phyloP scores from a whole-genome alignment of 2,888 invertebrate genomes.

The Platycnemis pennipes region DNA sequence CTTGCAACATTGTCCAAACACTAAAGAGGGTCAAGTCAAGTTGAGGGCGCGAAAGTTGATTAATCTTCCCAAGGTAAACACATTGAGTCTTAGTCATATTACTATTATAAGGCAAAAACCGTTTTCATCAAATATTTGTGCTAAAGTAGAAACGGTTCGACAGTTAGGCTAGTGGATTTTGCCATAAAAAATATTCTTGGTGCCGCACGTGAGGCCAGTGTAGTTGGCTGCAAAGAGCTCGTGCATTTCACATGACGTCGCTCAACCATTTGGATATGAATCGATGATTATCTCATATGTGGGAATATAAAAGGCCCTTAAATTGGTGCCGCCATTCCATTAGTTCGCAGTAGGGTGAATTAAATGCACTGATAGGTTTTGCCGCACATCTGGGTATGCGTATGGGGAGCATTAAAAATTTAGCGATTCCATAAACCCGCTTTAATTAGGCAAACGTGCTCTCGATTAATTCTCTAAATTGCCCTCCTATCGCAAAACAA shows the following conservation, averaged over 20 bases:
- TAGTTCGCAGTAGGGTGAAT: not conserved
- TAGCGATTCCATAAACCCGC: not conserved
- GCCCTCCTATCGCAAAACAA: not conserved
- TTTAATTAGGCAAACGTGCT: not conserved
- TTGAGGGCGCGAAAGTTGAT: not conserved
- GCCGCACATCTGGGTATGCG: not conserved
- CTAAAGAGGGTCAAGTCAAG: no score
- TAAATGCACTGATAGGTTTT: not conserved
- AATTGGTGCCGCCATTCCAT: not conserved
- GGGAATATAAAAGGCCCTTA: not conserved
- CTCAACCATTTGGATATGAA: not conserved
- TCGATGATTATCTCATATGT: not conserved
- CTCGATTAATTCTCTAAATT: constrained; percentile 7
- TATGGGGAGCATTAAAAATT: not conserved
- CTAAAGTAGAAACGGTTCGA: not conserved
- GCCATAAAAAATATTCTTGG: not conserved
- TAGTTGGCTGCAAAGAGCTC: not conserved
- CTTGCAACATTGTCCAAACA: no score
- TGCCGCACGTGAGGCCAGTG: not conserved
- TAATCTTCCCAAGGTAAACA: not conserved
- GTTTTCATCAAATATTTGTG: not conserved
- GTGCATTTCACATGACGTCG: not conserved
- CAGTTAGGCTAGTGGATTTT: not conserved
- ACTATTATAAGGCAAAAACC: not conserved
- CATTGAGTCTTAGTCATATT: not conserved